A percentile compares a stretch with the other conserved stretches of the same genome.
Conservation (phyloP, 2,888 invertebrate species). For the Arrhopalites spinosus region DNA sequence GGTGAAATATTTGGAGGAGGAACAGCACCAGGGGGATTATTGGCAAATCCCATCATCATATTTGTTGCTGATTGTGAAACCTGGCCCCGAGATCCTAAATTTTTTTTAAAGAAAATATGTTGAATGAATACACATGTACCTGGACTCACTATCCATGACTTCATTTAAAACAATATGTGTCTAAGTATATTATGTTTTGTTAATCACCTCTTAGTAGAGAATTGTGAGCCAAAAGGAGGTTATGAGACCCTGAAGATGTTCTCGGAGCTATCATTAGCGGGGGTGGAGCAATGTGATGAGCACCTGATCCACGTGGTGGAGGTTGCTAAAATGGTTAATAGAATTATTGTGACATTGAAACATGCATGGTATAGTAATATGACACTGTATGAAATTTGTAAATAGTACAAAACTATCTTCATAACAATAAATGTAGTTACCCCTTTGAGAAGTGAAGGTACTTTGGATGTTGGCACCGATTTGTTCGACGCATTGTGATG, state of each 20-base stretch:
- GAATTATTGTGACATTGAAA: too few species aligned
- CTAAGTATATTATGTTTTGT: too few species aligned
- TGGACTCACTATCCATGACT: too few species aligned
- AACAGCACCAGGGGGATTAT: slow-evolving; percentile 56
- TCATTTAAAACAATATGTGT: too few species aligned
- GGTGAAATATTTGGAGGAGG: slow-evolving; percentile 46
- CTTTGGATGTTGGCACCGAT: slow-evolving; percentile 57
- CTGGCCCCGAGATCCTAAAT: slow-evolving; percentile 30
- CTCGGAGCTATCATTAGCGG: slow-evolving; percentile 64
- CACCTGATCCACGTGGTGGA: slow-evolving; percentile 60
- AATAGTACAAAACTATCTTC: not conserved
- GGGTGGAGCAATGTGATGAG: slow-evolving; percentile 62
- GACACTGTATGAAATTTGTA: not conserved
- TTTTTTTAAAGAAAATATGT: not conserved
- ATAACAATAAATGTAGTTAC: slow-evolving; percentile 54
- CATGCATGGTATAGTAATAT: too few species aligned
- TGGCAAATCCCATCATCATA: slow-evolving; percentile 54
- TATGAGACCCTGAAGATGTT: slow-evolving; percentile 60
- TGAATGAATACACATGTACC: too few species aligned
- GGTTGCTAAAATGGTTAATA: slow-evolving; percentile 60
- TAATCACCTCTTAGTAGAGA: slow-evolving; percentile 60
- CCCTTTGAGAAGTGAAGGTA: slow-evolving; percentile 62
- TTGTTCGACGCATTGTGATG: slow-evolving; percentile 47
- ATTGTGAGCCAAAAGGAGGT: slow-evolving; percentile 63
- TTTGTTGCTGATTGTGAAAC: slow-evolving; percentile 46